Evolutionary conservation across 2,113 vertebrate species (phyloP), one percentile per base, ranked within the genome.

Genomic region (Canis aureus): DNA sequence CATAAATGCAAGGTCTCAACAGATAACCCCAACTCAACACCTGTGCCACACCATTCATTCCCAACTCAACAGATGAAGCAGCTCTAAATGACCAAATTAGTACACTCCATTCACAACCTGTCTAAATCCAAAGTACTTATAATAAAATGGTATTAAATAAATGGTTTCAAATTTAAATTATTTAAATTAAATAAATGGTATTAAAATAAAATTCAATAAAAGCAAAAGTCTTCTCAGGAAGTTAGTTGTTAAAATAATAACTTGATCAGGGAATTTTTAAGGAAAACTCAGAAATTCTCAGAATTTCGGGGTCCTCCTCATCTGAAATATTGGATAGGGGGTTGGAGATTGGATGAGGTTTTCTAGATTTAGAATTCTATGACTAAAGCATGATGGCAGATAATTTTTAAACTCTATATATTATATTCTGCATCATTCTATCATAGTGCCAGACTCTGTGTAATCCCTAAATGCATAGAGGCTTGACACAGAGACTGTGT

Each of bases 171-270:
- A 43, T 43, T 43, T 43, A 43, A 43, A 43, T 43, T 43, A 43
- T 43, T 43, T 43, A 43, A 43, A 43, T 8, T 43, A 43, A 43
- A 43, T 43, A 91, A 91, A 7, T 35, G 25, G 12, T 82, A 87
- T 38, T 91, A n/a, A 78, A 35, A 78, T n/a, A 67, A 74, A 89
- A 95, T 66, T 94, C 79, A 94, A 74, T 87, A 59, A 89, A 82
- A 89, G 11, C 55, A 53, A 69, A 67, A 57, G 19, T 5, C 55
- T 13, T 82, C 55, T 23, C 17, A 89, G 22, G 32, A 96, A 85
- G 29, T 22, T 88, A 19, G 67, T 35, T 19, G 35, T 66, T 66
- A n/a, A 89, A 96, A 32, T 80, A 71, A 85, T 8, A 93, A 29
- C 29, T 87, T 66, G 22, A 69, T 73, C 10, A 57, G 17, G 9